phyloP scores from a whole-genome alignment of 1,140 invertebrate genomes.

The Tetragnatha versicolor region DNA sequence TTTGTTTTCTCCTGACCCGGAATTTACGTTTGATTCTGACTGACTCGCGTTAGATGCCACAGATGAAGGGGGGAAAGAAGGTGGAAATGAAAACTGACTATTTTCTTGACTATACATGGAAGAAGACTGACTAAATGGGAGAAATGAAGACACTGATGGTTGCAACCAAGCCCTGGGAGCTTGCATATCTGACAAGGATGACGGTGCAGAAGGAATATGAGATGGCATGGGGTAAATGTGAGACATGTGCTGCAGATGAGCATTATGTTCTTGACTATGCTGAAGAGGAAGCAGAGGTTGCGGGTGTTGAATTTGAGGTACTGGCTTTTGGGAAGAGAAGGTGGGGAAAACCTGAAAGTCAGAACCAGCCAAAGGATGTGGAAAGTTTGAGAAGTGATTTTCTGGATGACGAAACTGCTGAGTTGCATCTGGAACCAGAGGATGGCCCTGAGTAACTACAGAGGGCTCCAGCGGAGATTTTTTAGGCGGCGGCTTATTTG shows the following conservation, averaged over 20 bases:
- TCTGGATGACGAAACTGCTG: conserved; percentile 40
- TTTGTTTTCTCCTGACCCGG: conserved; percentile 30
- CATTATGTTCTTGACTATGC: conserved; percentile 42
- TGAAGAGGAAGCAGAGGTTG: conserved; percentile 48
- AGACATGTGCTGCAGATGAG: conserved; percentile 46
- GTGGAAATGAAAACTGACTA: conserved; percentile 53
- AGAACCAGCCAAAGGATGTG: conserved; percentile 25
- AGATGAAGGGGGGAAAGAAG: conserved; percentile 20
- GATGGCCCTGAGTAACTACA: conserved; percentile 13
- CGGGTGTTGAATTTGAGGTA: conserved; percentile 50
- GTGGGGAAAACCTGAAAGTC: conserved; percentile 40
- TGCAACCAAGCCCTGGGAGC: conserved; percentile 47
- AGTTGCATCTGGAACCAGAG: background rate
- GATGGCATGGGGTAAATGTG: conserved; percentile 36
- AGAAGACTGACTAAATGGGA: conserved; percentile 54
- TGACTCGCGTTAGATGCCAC: conserved; percentile 31
- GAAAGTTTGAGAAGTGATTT: conserved; percentile 43
- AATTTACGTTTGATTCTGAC: conserved; percentile 16
- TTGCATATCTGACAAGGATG: conserved; percentile 39
- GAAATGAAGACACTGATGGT: conserved; percentile 45
- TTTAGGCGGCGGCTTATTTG: conserved; percentile 35
- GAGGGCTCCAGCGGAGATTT: conserved; percentile 21
- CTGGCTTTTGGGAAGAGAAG: conserved; percentile 35
- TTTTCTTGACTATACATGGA: conserved; percentile 48
- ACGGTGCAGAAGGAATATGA: conserved; percentile 17